A percentile compares a stretch with the other conserved stretches of the same genome.
Conservation (phyloP, 2,113 vertebrate genomes). For the Thryonomys swinderianus region DNA sequence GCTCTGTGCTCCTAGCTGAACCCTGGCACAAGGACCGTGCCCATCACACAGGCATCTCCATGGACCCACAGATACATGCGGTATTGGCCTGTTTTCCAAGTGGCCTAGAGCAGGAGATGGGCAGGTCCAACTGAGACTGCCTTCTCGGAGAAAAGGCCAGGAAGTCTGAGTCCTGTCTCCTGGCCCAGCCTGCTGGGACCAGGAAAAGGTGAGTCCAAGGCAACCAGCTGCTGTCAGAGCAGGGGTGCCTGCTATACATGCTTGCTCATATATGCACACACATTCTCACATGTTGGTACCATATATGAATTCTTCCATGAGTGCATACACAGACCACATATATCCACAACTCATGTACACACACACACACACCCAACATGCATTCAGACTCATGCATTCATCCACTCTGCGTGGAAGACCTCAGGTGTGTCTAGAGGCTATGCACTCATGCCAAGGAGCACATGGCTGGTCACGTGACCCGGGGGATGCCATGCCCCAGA, state of each 20-base stretch:
- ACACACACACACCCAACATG: accelerated
- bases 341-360: not conserved
- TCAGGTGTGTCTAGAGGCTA: not conserved
- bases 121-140: not conserved
- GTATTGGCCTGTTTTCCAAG: too few species aligned
- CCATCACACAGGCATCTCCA: accelerated
- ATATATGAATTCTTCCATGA: not conserved
- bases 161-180: too few species aligned
- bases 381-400: accelerated
- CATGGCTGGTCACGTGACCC: accelerated
- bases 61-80: not conserved
- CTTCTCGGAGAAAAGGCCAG: not conserved
- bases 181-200: not conserved
- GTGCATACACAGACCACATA: not conserved
- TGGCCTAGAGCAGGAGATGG: too few species aligned
- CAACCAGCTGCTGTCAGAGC: not conserved
- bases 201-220: not conserved
- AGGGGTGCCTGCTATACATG: too few species aligned
- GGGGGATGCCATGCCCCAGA: accelerated
- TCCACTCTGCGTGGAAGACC: accelerated
- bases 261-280: accelerated
- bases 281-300: not conserved
- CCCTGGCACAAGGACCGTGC: not conserved
- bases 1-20: not conserved
- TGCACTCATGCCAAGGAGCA: too few species aligned